A percentile compares a stretch with the other conserved stretches of the same genome.
Conservation (phyloP, 2,113 vertebrate genomes). For the Ellobius talpinus region DNA sequence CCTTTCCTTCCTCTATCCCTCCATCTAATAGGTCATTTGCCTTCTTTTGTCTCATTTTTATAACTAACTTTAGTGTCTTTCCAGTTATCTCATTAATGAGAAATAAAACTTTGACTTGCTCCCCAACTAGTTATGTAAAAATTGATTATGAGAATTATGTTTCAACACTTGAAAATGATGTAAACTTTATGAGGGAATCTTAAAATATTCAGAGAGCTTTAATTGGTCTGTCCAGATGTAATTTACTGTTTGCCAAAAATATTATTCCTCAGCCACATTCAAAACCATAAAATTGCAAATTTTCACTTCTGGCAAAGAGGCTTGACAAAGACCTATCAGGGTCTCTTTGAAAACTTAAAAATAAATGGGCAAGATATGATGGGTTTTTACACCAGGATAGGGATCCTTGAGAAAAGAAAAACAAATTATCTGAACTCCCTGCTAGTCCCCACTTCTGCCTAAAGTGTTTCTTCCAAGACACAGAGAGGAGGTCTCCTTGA, state of each 20-base stretch:
- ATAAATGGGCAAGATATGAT: not conserved
- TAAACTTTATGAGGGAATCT: conserved; percentile 39
- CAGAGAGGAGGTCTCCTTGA: not conserved
- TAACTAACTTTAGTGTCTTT: conserved; percentile 24
- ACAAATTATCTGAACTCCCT: not conserved
- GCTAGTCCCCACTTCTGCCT: not conserved
- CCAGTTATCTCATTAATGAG: conserved; percentile 46
- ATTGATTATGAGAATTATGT: conserved; percentile 27
- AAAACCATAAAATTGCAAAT: not conserved
- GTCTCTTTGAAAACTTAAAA: not conserved
- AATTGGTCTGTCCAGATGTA: conserved; percentile 35
- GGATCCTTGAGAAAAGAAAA: not conserved
- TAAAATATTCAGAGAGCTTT: conserved; percentile 51
- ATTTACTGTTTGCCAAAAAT: conserved; percentile 57
- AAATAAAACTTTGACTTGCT: conserved; percentile 57
- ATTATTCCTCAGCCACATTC: conserved; percentile 27
- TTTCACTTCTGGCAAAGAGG: conserved; percentile 10
- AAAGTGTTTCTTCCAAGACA: conserved; percentile 5
- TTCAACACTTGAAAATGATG: conserved; percentile 35
- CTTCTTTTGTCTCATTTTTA: conserved; percentile 35
- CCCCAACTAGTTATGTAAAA: conserved; percentile 44
- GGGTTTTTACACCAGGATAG: not conserved
- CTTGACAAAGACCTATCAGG: not conserved
- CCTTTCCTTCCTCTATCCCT: not conserved
- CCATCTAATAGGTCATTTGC: not conserved